A percentile compares a stretch with the other conserved stretches of the same genome.
Conservation (phyloP, 30 jellyfish, hydroid and myxozoan species). For the Chrysaora quinquecirrha region DNA sequence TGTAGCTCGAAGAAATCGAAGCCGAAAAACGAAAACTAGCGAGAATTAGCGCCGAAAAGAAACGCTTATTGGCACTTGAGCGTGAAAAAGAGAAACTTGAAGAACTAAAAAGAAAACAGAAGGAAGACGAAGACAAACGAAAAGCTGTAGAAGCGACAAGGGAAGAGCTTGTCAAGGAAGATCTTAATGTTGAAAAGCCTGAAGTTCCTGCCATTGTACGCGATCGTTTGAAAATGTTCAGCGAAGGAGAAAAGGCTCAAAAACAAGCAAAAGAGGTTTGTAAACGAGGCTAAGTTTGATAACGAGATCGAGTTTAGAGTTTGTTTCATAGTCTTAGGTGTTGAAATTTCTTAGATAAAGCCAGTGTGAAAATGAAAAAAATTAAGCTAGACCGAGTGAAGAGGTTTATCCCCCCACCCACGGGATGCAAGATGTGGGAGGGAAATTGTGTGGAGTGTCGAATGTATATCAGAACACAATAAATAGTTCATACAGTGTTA, state of each 20-base stretch:
- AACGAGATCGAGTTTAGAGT: no score
- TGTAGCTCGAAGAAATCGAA: constrained; percentile 46
- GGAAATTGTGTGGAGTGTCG: no score
- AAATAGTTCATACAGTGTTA: no score
- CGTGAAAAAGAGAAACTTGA: constrained; percentile 43
- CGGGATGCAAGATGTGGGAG: no score
- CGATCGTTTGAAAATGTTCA: constrained; percentile 59
- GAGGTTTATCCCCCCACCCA: no score
- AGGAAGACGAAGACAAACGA: neutral
- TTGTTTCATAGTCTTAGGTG: no score
- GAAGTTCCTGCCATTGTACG: constrained; percentile 57
- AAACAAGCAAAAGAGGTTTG: constrained; percentile 48
- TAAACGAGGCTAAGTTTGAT: no score
- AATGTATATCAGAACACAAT: no score
- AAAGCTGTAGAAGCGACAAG: neutral
- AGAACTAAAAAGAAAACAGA: constrained; percentile 14
- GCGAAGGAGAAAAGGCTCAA: constrained; percentile 36
- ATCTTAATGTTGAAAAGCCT: constrained; percentile 12
- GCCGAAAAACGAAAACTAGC: constrained; percentile 50
- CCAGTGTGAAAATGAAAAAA: no score
- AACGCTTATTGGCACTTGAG: constrained; percentile 11
- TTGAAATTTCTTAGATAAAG: no score
- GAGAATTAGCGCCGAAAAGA: constrained; percentile 45
- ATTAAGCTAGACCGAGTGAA: no score
- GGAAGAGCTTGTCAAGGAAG: neutral